Base-by-base conservation (phyloP, 2,797 vertebrate genomes). In the Columba guinea region DNA sequence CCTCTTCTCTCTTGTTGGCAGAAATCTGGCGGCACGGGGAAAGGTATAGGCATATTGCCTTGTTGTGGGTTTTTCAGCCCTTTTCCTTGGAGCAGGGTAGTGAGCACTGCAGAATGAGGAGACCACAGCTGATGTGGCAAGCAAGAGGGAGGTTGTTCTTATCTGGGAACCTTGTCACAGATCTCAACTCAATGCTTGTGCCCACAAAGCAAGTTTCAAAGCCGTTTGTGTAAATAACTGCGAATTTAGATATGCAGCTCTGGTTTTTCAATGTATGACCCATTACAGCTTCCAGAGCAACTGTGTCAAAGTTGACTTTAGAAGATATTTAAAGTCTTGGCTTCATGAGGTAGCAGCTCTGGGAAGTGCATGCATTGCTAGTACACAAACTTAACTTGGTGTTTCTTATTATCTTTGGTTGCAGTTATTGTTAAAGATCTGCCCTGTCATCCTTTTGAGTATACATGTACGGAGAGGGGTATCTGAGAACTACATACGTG, bases 201-300 rank as follows among this genome's bases (percentile, higher is more conserved):
- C 27, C n/a, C 44, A 51, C 24, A 84, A 75, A 81, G 24, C 41
- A 56, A 59, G 22, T 82, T 93, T 87, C n/a, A 53, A 79, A 91
- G 60, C 44, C 14, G 5, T 58, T 64, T 19, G n/a, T 53, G 34
- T 76, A 77, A 73, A 79, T 69, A 76, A 41, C 24, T 52, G 71
- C 32, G 58, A 13, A 76, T 89, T 37, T 70, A 26, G 37, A 13
- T 59, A 46, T 13, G 15, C 41, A 23, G 7, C 13, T 70, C 28
- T 81, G 10, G 19, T 71, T 71, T 87, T 75, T 6, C 10, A 11
- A 24, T 34, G 3, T 63, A 13, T 75, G 51, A 52, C 19, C 34
- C 7, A 4, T 27, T 82, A 51, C 13, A 73, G 34, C 41, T 83
- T 83, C 80, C 49, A 55, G n/a, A 49, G 59, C 28, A 65, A 51